These are phyloP conservation scores for Cercopithecus mona DNA, from an alignment of 2,113 vertebrate species.

Conservation along the genomic window DNA sequence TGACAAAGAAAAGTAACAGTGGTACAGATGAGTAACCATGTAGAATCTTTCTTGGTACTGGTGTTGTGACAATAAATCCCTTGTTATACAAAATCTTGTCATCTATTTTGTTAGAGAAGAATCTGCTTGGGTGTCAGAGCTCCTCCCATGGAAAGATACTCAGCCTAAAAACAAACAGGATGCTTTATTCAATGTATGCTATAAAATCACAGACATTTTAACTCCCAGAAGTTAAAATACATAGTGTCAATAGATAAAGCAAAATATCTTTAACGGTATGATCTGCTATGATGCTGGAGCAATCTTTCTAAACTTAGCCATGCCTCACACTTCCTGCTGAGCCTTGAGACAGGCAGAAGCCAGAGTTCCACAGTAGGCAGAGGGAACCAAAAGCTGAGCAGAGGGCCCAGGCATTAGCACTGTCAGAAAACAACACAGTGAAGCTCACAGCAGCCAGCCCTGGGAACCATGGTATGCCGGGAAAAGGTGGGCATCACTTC, in stretches of 20 bases:
- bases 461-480: background rate
- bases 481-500: background rate
- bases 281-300: background rate
- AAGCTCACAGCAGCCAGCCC: background rate
- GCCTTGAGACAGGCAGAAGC: background rate
- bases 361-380: background rate
- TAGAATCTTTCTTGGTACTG: background rate
- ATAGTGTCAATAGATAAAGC: background rate
- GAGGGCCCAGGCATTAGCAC: background rate
- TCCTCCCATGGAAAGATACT: background rate
- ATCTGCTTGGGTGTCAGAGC: background rate
- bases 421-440: background rate
- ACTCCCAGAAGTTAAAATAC: background rate
- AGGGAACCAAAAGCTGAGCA: background rate
- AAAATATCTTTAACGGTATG: background rate
- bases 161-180: background rate
- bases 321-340: background rate
- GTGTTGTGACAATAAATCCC: background rate
- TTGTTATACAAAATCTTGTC: background rate
- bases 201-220: background rate
- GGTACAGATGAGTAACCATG: background rate
- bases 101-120: background rate
- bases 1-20: background rate
- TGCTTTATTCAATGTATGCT: background rate
- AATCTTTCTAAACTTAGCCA: background rate